Conservation (phyloP, 37 sponge, comb jelly and placozoan genomes). For the Halichondria panicea region DNA sequence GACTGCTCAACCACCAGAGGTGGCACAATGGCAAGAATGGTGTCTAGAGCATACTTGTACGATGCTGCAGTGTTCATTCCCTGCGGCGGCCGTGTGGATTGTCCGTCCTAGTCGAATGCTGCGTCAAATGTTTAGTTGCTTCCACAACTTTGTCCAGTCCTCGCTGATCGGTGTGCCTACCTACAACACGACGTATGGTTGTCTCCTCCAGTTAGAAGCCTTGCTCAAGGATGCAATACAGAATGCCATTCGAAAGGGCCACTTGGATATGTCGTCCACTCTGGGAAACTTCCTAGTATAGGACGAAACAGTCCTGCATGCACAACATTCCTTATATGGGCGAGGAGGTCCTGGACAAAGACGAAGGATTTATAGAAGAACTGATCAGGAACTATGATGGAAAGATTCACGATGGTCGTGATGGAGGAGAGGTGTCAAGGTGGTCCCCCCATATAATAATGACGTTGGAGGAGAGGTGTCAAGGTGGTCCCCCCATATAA, state of each 20-base stretch:
- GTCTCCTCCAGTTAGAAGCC: conserved; percentile 40
- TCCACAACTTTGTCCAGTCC: conserved; percentile 72
- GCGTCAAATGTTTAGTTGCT: conserved; percentile 64
- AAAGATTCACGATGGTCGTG: conserved; percentile 69
- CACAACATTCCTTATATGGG: conserved; percentile 99
- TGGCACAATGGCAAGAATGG: conserved; percentile 58
- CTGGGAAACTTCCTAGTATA: conserved; percentile 94
- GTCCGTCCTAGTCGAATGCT: conserved; percentile 69
- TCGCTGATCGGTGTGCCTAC: conserved; percentile 66
- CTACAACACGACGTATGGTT: conserved; percentile 49
- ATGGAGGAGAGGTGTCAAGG: not conserved
- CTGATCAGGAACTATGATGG: conserved; percentile 94
- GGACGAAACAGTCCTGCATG: conserved; percentile 92
- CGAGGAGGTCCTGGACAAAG: conserved; percentile 90
- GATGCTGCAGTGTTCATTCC: conserved; percentile 59
- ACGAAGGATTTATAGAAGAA: conserved; percentile 93
- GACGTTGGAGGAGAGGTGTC: too few relatives aligned
- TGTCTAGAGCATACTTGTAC: conserved; percentile 62
- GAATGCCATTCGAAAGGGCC: conserved; percentile 7
- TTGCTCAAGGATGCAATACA: conserved; percentile 45
- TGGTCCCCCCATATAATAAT: too few relatives aligned
- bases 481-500: too few relatives aligned
- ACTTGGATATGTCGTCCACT: conserved; percentile 24
- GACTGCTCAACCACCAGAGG: conserved; percentile 46
- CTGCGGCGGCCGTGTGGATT: conserved; percentile 63